Base-by-base conservation (phyloP, 23 tunicate species). In the Aplidium turbinatum region DNA sequence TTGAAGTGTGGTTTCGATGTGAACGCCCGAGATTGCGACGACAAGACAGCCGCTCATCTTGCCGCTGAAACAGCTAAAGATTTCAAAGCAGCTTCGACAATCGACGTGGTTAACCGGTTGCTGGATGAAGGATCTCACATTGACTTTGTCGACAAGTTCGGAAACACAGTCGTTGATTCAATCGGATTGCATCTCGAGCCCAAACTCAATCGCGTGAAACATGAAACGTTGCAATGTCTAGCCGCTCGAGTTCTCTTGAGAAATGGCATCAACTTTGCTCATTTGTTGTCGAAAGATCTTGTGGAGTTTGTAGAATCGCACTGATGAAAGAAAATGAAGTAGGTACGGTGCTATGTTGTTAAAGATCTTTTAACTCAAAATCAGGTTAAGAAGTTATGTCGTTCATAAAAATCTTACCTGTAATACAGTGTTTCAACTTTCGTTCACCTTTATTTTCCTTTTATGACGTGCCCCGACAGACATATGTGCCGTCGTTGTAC, bases 11-110 rank as follows among this genome's bases (percentile, higher is more conserved):
- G 94, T 31, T 87, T 73, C 63, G 76, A 87, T 63, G 76, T 77
- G 1, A 66, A 87, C 77, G 85, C 86, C 2, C 57, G 58, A 1
- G 94, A 87, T 42, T 72, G 63, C 46, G 94, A 87, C 21, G 94
- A 82, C 7, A 80, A 80, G 32, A 73, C 81, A 20, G 86, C 94
- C 20, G 63, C 72, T 0, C 94, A 87, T 38, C 58, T 79, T 19
- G 79, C 94, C 2, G 84, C 82, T 9, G 92, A 85, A 48, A 61
- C 77, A 6, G 70, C 77, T 18, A 48, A 73, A 1, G 69, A 54
- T 0, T 24, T 60, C 4, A 68, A 73, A 42, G 56, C 78, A 21
- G 26, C 39, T 19, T 51, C 77, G 39, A 61, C 78, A 13, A 32
- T 42, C 2, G 72, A 47, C 6, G 83, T 85, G 19, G 35, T 85